These are phyloP conservation scores for Hecatera dysodea DNA, from an alignment of 2,888 invertebrate species.

Conservation along the genomic window DNA sequence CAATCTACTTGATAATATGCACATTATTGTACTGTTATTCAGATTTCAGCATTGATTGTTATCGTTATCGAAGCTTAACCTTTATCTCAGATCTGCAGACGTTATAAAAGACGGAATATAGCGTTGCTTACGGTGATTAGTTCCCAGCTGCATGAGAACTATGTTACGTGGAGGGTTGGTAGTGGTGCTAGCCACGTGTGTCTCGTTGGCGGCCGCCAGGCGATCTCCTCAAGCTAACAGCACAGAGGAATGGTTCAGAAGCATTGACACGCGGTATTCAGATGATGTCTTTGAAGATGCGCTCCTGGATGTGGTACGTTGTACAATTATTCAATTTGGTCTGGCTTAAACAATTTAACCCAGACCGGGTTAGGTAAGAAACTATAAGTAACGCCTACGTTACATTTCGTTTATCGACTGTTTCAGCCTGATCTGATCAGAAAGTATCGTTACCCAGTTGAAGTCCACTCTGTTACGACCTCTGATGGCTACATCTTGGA, in stretches of 20 bases:
- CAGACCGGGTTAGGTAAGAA: too few relatives aligned
- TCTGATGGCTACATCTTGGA: slow-evolving; percentile 95
- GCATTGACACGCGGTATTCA: slow-evolving; percentile 70
- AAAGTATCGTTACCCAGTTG: slow-evolving; percentile 92
- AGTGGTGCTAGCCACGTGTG: slow-evolving; percentile 54
- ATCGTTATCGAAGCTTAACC: slow-evolving; percentile 49
- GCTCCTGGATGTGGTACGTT: slow-evolving; percentile 80
- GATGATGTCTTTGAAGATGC: slow-evolving; percentile 83
- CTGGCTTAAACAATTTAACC: not conserved
- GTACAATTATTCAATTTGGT: too few relatives aligned
- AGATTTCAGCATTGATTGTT: slow-evolving; percentile 39
- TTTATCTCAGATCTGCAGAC: slow-evolving; percentile 46
- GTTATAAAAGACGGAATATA: slow-evolving; percentile 66
- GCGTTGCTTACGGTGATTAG: slow-evolving; percentile 1
- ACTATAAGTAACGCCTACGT: not conserved
- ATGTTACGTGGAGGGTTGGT: slow-evolving; percentile 64
- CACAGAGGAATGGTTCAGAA: slow-evolving; percentile 70
- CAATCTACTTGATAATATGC: too few relatives aligned
- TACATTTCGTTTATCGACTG: not conserved
- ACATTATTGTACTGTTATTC: too few relatives aligned
- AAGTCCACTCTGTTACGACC: slow-evolving; percentile 92
- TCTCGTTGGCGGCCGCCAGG: slow-evolving; percentile 61
- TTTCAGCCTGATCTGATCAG: slow-evolving; percentile 83
- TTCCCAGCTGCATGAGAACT: slow-evolving; percentile 17
- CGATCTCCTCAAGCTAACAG: slow-evolving; percentile 75